Conservation (phyloP, 2,113 vertebrate genomes). For the Varanus salvator region DNA sequence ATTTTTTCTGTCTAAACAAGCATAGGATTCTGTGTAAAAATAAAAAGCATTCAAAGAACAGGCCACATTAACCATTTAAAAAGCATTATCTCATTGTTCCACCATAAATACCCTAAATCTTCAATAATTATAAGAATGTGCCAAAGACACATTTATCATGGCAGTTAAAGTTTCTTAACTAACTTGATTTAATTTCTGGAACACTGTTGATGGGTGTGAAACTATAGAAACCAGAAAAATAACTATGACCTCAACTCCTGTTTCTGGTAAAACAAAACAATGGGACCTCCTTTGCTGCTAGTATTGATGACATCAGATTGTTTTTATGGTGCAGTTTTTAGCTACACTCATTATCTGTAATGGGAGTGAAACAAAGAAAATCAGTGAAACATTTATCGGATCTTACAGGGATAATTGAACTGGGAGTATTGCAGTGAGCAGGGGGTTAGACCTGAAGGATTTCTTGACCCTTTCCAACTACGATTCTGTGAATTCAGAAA, state of each 20-base stretch:
- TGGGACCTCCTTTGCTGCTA: conserved; percentile 29
- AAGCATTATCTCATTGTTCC: conserved; percentile 43
- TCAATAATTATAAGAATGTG: conserved; percentile 19
- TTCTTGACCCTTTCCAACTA: too few relatives aligned
- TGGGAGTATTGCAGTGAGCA: too few relatives aligned
- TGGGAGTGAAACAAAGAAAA: not conserved
- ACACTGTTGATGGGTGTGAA: conserved; percentile 70
- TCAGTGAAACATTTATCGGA: not conserved
- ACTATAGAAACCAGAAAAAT: conserved; percentile 10
- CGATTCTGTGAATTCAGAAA: too few relatives aligned
- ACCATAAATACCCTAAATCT: conserved; percentile 46
- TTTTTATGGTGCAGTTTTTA: conserved; percentile 18
- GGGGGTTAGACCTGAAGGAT: too few relatives aligned
- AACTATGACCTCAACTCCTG: conserved; percentile 63
- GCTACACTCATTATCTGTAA: not conserved
- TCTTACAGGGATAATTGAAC: not conserved
- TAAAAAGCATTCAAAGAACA: not conserved
- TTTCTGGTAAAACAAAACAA: conserved; percentile 33
- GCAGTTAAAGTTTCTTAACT: conserved; percentile 52
- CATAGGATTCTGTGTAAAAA: not conserved
- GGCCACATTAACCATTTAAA: conserved; percentile 56
- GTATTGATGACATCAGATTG: fast-evolving
- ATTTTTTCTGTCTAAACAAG: too few relatives aligned
- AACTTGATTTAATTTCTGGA: conserved; percentile 60
- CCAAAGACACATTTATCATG: conserved; percentile 45